phyloP scores from a whole-genome alignment of 2,888 invertebrate species.

The Frankliniella intonsa region DNA sequence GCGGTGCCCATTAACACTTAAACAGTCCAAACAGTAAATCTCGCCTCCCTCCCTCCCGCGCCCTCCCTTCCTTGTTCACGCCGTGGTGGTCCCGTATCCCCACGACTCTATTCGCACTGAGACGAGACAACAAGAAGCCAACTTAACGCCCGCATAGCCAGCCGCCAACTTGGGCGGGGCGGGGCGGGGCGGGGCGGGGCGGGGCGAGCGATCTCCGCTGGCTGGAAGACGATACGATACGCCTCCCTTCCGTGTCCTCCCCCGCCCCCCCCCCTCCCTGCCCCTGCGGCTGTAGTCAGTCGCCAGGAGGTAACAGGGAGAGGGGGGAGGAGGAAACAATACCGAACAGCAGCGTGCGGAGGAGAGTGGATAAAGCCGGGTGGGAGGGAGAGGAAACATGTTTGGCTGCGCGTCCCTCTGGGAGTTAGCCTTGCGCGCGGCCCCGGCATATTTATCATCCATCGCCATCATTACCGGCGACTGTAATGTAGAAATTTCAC shows the following conservation, averaged over 20 bases:
- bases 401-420: neutral
- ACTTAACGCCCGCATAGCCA: too few species aligned
- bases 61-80: too few species aligned
- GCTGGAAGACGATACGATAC: slow-evolving; percentile 1
- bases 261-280: neutral
- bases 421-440: neutral
- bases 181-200: neutral
- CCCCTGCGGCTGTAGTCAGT: neutral
- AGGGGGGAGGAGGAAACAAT: neutral
- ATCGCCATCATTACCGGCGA: neutral
- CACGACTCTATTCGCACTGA: too few species aligned
- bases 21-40: too few species aligned
- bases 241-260: too few species aligned
- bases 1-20: too few species aligned
- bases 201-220: neutral
- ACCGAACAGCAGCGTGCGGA: too few species aligned
- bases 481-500: slow-evolving; percentile 23
- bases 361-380: too few species aligned
- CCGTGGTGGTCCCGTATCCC: too few species aligned
- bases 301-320: neutral
- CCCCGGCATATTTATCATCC: slow-evolving; percentile 6
- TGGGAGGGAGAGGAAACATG: neutral
- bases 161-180: too few species aligned
- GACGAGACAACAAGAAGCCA: too few species aligned
- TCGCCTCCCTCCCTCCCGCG: too few species aligned